Conservation (phyloP, 2,888 invertebrate species). For the Noctua fimbriata region DNA sequence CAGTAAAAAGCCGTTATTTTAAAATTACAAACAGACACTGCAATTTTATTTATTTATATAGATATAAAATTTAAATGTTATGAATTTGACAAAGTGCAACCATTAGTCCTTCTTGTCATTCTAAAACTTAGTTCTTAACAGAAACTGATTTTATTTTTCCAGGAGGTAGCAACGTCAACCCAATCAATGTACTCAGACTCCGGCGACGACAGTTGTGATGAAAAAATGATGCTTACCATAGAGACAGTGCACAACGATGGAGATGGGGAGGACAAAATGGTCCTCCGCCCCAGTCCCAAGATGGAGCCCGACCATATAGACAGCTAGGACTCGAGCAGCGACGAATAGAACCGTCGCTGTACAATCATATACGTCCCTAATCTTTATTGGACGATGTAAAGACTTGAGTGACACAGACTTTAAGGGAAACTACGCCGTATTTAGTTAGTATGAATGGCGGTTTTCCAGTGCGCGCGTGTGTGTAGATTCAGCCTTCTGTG, state of each 20-base stretch:
- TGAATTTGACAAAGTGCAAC: not conserved
- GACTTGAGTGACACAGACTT: constrained; percentile 34
- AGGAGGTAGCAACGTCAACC: constrained; percentile 92
- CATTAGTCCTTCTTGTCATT: not conserved
- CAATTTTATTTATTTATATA: too few species aligned
- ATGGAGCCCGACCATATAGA: constrained; percentile 81
- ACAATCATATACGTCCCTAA: constrained; percentile 16
- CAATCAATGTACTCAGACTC: constrained; percentile 93
- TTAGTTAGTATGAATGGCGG: not conserved
- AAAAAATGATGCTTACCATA: constrained; percentile 94
- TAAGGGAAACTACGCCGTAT: constrained; percentile 26
- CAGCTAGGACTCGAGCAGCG: constrained; percentile 79
- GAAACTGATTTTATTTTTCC: constrained; percentile 17
- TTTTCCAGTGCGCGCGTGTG: constrained; percentile 33
- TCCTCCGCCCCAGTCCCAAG: constrained; percentile 81
- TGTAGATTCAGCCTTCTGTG: constrained; percentile 12
- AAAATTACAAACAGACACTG: too few species aligned
- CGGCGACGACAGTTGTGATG: constrained; percentile 93
- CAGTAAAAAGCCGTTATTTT: too few species aligned
- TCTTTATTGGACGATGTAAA: constrained; percentile 23
- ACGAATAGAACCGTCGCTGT: constrained; percentile 69
- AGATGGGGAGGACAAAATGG: constrained; percentile 88
- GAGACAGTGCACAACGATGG: constrained; percentile 91
- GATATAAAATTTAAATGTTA: too few species aligned
- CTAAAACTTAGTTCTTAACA: not conserved